Conservation (phyloP, 2,797 vertebrate genomes). For the Phaenicophaeus curvirostris region DNA sequence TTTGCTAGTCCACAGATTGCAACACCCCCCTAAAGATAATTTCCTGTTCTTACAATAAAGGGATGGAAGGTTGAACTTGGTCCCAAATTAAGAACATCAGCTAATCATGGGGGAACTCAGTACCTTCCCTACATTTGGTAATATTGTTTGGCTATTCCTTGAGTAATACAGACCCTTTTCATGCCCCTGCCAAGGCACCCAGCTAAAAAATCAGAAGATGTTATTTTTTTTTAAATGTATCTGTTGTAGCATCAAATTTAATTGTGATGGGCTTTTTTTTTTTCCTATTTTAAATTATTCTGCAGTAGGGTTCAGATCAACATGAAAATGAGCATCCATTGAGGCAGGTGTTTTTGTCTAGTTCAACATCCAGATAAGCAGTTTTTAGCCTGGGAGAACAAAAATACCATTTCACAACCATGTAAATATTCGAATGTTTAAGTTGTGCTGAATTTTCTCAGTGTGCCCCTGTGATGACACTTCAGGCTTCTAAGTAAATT, state of each 20-base stretch:
- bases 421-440: not conserved
- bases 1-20: not conserved
- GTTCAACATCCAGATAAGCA: not conserved
- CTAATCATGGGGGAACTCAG: not conserved
- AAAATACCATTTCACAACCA: not conserved
- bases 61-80: not conserved
- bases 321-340: not conserved
- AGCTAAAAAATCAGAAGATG: not conserved
- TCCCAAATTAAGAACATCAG: not conserved
- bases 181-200: not conserved
- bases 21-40: not conserved
- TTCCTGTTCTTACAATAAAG: not conserved
- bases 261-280: not conserved
- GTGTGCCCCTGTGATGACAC: not conserved
- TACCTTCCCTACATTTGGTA: not conserved
- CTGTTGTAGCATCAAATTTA: not conserved
- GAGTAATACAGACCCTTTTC: not conserved
- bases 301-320: not conserved
- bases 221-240: not conserved
- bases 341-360: not conserved
- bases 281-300: not conserved
- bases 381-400: not conserved
- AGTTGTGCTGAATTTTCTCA: not conserved
- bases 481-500: not conserved
- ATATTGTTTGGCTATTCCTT: not conserved